phyloP scores from a whole-genome alignment of 2,797 vertebrate genomes.

The Anableps anableps region DNA sequence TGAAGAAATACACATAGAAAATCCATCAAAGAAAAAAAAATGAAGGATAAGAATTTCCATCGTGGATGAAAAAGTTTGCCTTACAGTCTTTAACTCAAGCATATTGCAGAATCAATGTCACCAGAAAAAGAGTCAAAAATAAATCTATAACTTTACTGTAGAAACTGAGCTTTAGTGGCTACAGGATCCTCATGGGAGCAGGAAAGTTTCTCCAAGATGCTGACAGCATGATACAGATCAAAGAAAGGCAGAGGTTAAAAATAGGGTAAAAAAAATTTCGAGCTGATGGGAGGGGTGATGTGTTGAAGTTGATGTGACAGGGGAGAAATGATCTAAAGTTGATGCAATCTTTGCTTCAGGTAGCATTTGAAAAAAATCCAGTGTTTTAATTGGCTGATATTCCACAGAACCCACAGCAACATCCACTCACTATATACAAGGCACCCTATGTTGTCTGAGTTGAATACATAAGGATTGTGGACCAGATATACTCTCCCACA shows the following conservation, averaged over 20 bases:
- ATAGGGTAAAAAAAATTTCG: conserved; percentile 9
- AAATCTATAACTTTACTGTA: neutral
- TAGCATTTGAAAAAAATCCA: conserved; percentile 22
- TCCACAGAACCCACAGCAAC: conserved; percentile 67
- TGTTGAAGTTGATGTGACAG: conserved; percentile 8
- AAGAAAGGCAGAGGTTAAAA: conserved; percentile 21
- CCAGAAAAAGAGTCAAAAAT: neutral
- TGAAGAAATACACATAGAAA: neutral
- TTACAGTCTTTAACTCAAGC: neutral
- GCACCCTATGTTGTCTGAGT: conserved; percentile 24
- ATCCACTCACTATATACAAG: conserved; percentile 40
- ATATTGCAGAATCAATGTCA: neutral
- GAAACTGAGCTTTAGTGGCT: conserved; percentile 1
- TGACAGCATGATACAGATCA: conserved; percentile 7
- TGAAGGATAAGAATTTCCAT: neutral
- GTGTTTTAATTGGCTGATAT: conserved; percentile 45
- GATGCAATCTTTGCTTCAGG: conserved; percentile 48
- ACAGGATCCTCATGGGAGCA: conserved; percentile 1
- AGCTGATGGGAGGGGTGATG: neutral
- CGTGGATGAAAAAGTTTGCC: neutral
- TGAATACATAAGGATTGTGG: conserved; percentile 48
- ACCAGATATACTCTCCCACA: conserved; percentile 33
- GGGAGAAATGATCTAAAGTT: conserved; percentile 39
- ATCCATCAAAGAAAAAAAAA: neutral
- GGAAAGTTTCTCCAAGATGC: conserved; percentile 18